Percentiles rank a stretch among this genome's conserved stretches.
Evolutionary conservation across 2,113 vertebrate genomes (phyloP).

Genomic region (Gymnobelideus leadbeateri): DNA sequence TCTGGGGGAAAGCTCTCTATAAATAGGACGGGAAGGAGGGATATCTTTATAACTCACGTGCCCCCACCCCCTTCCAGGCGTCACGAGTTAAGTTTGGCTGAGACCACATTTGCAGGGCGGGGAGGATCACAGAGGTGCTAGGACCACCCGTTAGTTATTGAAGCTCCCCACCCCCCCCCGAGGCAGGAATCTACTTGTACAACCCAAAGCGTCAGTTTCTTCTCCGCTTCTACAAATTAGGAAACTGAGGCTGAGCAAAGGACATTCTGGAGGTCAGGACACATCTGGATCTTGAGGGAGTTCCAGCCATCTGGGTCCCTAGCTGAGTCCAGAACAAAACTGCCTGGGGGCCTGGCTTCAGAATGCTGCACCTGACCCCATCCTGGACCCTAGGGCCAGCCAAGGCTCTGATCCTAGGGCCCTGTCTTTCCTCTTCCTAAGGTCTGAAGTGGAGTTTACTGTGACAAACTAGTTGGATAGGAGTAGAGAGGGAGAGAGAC

Average conservation of each 20-base stretch:
- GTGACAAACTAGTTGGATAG: background rate
- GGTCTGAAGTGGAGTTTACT: background rate
- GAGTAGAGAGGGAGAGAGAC: background rate
- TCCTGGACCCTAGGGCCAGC: background rate
- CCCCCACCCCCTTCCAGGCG: background rate
- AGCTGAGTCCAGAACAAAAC: background rate
- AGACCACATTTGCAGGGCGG: background rate
- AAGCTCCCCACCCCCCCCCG: background rate
- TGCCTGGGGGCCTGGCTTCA: background rate
- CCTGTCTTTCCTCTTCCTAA: background rate
- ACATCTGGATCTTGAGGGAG: background rate
- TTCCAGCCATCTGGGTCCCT: background rate
- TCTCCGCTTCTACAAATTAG: background rate
- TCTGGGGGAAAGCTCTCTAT: background rate
- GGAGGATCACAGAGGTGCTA: background rate
- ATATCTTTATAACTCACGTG: background rate
- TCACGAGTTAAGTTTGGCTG: background rate
- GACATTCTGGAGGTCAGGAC: background rate
- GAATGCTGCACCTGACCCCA: background rate
- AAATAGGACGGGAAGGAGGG: background rate
- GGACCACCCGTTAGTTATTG: background rate
- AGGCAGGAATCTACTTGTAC: background rate
- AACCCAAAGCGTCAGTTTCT: background rate
- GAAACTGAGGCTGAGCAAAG: background rate
- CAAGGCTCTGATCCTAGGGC: background rate